Base-by-base conservation (phyloP, 2,888 invertebrate species). In the Harpalus rubripes region DNA sequence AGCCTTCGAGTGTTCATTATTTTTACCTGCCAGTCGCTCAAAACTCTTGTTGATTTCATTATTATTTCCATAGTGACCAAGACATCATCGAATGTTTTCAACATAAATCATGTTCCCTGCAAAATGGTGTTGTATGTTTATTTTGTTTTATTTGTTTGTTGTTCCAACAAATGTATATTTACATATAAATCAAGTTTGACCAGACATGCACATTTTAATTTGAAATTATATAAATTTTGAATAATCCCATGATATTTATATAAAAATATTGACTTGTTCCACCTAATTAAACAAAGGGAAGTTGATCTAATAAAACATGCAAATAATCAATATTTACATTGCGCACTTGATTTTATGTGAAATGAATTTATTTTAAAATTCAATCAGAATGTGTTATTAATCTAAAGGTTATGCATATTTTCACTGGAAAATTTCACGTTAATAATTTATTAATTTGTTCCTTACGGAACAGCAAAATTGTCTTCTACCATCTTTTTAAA, bases 1-100 rank as follows among this genome's bases (percentile, higher is more conserved):
- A 68, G n/a, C n/a, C 81, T 59, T 81, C 63, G 65, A 81, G 81
- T 81, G 63, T 63, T 81, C 81, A 63, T 81, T 81, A 81, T 81
- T 81, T 81, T 63, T 81, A 81, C 81, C 41, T 63, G 59, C 41
- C 81, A 63, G 16, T 63, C 52, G 18, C 12, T 63, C 4, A 80
- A 80, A 80, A 80, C 16, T n/a, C 80, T 80, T 41, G 59, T 80
- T 80, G 80, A 80, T 80, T 61, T 63, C 63, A 80, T 61, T 79
- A 32, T 79, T n/a, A 61, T 80, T 61, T 16, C 22, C 59, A 59
- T 59, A 59, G 15, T 63, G 8, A 63, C 6, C 63, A 63, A 26
- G 63, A 68, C 6, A 10, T 32, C 39, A 68, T 68, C 68, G 41
- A 68, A 68, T 8, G 15, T 68, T 65, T 65, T n/a, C 8, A 74